phyloP scores from a whole-genome alignment of 2,113 vertebrate genomes.

The Lanius ludovicianus region DNA sequence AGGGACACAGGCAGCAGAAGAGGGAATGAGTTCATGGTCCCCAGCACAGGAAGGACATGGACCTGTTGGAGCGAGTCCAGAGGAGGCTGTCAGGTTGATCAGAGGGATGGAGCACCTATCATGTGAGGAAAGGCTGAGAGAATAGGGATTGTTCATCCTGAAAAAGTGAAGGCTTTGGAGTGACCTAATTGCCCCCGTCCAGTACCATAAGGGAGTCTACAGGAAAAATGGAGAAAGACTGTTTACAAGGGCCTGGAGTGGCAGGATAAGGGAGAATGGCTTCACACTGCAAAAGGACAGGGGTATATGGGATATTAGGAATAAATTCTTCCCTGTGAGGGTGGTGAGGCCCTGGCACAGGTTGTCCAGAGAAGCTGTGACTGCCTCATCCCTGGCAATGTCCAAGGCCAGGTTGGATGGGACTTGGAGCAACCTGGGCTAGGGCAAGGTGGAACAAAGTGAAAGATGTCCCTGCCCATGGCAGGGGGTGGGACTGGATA shows the following conservation, averaged over 20 bases:
- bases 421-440: not conserved
- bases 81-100: not conserved
- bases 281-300: not conserved
- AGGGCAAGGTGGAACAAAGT: not conserved
- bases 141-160: not conserved
- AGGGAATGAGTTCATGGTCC: not conserved
- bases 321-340: not conserved
- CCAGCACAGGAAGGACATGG: not conserved
- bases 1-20: not conserved
- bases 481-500: not conserved
- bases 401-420: not conserved
- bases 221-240: not conserved
- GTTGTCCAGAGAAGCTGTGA: not conserved
- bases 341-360: not conserved
- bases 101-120: not conserved
- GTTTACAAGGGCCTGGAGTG: not conserved
- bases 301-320: not conserved
- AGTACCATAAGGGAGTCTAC: not conserved
- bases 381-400: not conserved
- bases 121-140: not conserved
- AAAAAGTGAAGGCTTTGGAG: not conserved
- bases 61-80: not conserved
- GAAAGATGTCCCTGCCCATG: not conserved
- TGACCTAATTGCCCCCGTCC: not conserved
- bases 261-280: not conserved